These are phyloP conservation scores for Carterocephalus palaemon DNA, from an alignment of 2,888 invertebrate species.

Conservation along the genomic window DNA sequence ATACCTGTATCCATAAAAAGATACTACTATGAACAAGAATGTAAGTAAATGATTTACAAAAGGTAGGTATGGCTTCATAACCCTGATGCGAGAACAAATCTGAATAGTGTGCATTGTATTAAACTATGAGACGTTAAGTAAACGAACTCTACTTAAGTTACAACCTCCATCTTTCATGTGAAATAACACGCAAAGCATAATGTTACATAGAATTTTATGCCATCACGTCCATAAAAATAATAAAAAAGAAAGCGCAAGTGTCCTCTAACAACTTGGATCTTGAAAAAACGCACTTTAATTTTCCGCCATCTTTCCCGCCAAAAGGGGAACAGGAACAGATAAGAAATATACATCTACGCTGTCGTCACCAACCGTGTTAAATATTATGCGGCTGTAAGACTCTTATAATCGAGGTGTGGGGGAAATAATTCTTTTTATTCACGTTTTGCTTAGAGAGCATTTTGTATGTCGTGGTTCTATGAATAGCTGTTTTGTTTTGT, in stretches of 20 bases:
- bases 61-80: too few species aligned
- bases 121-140: too few species aligned
- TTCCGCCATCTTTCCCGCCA: conserved; percentile 23
- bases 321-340: conserved; percentile 25
- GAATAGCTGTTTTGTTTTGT: too few species aligned
- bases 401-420: conserved; percentile 23
- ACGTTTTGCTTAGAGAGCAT: not conserved
- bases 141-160: too few species aligned
- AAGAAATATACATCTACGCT: conserved; percentile 18
- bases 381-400: conserved; percentile 19
- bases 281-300: conserved; percentile 11
- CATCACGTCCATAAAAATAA: too few species aligned
- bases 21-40: too few species aligned
- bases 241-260: not conserved
- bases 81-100: too few species aligned
- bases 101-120: too few species aligned
- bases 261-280: conserved; percentile 9
- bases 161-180: too few species aligned
- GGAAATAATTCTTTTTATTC: conserved; percentile 20
- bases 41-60: too few species aligned
- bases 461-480: not conserved
- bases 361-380: conserved; percentile 17
- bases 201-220: too few species aligned
- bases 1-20: too few species aligned
- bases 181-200: not conserved